Evolutionary conservation across 2,113 vertebrate genomes (phyloP).

Genomic region (Globicephala melas): DNA sequence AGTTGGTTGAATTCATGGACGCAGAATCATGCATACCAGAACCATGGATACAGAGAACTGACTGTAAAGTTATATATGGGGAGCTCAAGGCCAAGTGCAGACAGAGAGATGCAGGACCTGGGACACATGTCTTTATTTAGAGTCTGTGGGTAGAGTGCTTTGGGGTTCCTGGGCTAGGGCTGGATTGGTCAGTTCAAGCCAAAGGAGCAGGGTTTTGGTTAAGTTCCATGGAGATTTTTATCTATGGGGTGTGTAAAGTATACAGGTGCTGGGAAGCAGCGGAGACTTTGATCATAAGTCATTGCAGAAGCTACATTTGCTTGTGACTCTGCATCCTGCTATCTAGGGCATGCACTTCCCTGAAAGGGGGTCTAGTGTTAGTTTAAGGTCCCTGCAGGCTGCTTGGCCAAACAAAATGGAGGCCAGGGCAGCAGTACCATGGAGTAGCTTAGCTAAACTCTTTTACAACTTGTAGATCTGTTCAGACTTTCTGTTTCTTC

Average conservation of each 20-base stretch:
- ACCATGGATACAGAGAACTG: not conserved
- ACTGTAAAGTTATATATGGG: not conserved
- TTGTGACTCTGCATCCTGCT: not conserved
- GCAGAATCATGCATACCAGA: not conserved
- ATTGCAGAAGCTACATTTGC: not conserved
- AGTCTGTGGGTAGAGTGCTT: not conserved
- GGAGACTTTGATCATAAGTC: not conserved
- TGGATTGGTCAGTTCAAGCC: not conserved
- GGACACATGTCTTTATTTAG: not conserved
- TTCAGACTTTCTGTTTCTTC: not conserved
- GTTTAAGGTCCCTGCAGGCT: not conserved
- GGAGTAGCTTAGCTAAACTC: not conserved
- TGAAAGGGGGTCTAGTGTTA: not conserved
- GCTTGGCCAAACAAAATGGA: not conserved
- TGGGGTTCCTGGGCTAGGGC: not conserved
- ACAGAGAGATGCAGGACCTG: not conserved
- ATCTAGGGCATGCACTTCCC: not conserved
- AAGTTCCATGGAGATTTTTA: not conserved
- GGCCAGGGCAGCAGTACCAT: not conserved
- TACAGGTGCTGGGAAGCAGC: not conserved
- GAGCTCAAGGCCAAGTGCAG: not conserved
- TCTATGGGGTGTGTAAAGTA: not conserved
- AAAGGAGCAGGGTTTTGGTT: not conserved
- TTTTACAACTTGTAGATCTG: not conserved
- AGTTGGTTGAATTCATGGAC: not conserved